A percentile compares a stretch with the other conserved stretches of the same genome.
Conservation (phyloP, 2,113 vertebrate genomes). For the Tringa solitaria region DNA sequence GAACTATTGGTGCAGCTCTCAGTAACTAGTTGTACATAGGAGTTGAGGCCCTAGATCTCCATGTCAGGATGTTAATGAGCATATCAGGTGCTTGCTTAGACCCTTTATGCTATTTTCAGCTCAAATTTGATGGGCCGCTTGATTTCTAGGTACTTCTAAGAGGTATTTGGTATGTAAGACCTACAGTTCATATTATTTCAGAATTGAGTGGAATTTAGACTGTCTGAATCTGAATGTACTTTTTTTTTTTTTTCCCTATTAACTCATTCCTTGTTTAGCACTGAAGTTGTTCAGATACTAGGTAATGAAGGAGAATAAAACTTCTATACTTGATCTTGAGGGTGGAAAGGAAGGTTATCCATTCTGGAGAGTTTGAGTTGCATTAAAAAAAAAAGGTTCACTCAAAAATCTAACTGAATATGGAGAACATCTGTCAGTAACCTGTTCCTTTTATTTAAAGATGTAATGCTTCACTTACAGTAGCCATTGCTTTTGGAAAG, state of each 20-base stretch:
- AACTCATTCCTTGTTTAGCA: neutral
- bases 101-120: neutral
- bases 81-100: neutral
- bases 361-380: neutral
- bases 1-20: neutral
- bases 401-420: neutral
- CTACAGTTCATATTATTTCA: neutral
- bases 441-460: neutral
- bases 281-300: neutral
- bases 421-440: neutral
- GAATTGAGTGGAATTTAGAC: neutral
- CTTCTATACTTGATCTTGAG: neutral
- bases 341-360: neutral
- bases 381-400: neutral
- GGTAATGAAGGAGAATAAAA: neutral
- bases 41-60: neutral
- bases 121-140: neutral
- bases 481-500: neutral
- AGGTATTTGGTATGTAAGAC: neutral
- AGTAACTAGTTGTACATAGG: neutral
- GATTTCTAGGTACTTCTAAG: neutral
- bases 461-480: accelerated
- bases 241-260: too few relatives aligned
- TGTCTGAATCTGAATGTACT: neutral
- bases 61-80: neutral